phyloP scores from a whole-genome alignment of 1,140 invertebrate species.

The Aricia agestis region DNA sequence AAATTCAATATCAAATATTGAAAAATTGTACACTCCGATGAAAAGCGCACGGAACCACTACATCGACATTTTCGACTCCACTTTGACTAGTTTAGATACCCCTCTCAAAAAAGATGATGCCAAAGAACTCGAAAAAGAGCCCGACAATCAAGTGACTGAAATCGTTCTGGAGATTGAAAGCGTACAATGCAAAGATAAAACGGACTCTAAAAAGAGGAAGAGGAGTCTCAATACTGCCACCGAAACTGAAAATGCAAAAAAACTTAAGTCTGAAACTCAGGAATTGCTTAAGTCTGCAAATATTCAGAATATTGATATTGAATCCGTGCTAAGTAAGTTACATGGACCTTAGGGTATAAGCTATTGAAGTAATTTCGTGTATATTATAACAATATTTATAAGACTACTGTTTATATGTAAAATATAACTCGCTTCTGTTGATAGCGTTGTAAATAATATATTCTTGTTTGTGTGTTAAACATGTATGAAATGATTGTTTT shows the following conservation, averaged over 20 bases:
- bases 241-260: constrained; percentile 46
- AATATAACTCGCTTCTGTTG: constrained; percentile 2
- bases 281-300: constrained; percentile 56
- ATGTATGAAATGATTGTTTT: neutral
- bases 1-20: constrained; percentile 47
- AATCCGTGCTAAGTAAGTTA: constrained; percentile 62
- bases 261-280: constrained; percentile 49
- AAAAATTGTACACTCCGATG: constrained; percentile 56
- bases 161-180: constrained; percentile 57
- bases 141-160: constrained; percentile 39
- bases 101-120: constrained; percentile 51
- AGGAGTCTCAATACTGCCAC: constrained; percentile 44
- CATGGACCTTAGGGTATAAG: constrained; percentile 50
- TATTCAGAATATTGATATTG: constrained; percentile 70
- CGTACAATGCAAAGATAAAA: constrained; percentile 47
- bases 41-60: constrained; percentile 50
- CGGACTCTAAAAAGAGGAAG: constrained; percentile 54
- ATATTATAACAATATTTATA: constrained; percentile 2
- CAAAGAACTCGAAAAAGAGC: constrained; percentile 26
- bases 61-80: constrained; percentile 64
- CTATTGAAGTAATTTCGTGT: neutral
- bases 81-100: constrained; percentile 62
- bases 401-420: constrained; percentile 15
- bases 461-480: neutral
- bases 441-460: constrained; percentile 7